Base-by-base conservation (phyloP, 30 jellyfish, hydroid and myxozoan species). In the Catostylus mosaicus region DNA sequence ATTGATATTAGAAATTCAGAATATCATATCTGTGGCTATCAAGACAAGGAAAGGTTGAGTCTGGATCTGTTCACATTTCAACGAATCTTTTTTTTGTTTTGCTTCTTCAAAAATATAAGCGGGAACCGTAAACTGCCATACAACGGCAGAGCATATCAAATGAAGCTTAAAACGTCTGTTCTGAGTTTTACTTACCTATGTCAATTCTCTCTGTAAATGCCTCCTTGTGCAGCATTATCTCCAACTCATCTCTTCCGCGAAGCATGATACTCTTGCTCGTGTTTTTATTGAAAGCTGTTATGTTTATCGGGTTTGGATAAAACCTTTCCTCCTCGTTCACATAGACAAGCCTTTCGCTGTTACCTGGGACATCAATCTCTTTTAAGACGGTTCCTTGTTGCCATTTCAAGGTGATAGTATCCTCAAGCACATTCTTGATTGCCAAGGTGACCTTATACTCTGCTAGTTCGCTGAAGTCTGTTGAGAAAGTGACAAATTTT, bases 221-320 rank as follows among this genome's bases (percentile, higher is more conserved):
- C 16, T 61, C 23, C 35, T 37, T 69, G 24, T 62, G 73, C 45
- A 76, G 84, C 27, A 54, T 45, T 36, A 82, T 31, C 34, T 43
- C 64, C 8, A 82, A 70, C 20, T 54, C 67, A 0, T 82, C 79
- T 24, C 92, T 71, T 1, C 75, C 86, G 23, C 73, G 82, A 50
- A 82, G 52, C 11, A 33, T 56, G 23, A 69, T 33, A 3, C n/a
- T n/a, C 54, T 56, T 30, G 9, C 69, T 74, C 7, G 75, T 67
- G 2, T 35, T 52, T 48, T 82, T 82, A n/a, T 69, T 63, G 16
- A 48, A 30, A 6, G 86, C 92, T 11, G 52, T 30, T 23, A 82
- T 20, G 2, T 68, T 22, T 34, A 82, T 50, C 8, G 92, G 92
- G 38, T 82, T 67, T 23, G 92, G 92, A 36, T 52, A 82, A 46